Conservation (phyloP, 2,888 invertebrate species). For the Apodemia zela region DNA sequence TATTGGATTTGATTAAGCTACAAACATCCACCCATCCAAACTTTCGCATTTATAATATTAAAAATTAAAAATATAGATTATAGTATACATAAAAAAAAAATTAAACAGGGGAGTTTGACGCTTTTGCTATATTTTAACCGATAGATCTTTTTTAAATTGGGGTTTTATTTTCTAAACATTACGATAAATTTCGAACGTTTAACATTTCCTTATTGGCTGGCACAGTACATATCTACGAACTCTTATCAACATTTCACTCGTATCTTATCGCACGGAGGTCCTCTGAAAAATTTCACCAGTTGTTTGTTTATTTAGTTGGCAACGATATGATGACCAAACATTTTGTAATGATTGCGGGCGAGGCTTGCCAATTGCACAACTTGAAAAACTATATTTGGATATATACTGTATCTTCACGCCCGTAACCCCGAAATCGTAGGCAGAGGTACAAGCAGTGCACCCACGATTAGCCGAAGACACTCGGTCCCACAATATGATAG, state of each 20-base stretch:
- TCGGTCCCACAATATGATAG: no score
- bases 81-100: no score
- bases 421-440: no score
- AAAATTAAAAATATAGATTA: no score
- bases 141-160: background rate
- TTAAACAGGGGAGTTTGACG: no score
- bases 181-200: background rate
- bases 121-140: background rate
- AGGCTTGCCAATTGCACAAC: constrained; percentile 42
- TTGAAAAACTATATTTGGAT: background rate
- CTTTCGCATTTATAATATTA: no score
- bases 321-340: constrained; percentile 60
- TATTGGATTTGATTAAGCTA: no score
- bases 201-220: background rate
- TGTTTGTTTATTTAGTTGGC: constrained; percentile 59
- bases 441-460: no score
- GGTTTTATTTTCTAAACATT: background rate
- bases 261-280: constrained; percentile 59
- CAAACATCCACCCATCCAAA: no score
- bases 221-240: constrained; percentile 14
- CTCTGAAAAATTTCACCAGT: constrained; percentile 54
- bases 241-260: constrained; percentile 60
- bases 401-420: no score
- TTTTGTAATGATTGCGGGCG: constrained; percentile 49
- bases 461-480: no score